phyloP scores from a whole-genome alignment of 1,140 invertebrate genomes.

The Bombus sibiricus region DNA sequence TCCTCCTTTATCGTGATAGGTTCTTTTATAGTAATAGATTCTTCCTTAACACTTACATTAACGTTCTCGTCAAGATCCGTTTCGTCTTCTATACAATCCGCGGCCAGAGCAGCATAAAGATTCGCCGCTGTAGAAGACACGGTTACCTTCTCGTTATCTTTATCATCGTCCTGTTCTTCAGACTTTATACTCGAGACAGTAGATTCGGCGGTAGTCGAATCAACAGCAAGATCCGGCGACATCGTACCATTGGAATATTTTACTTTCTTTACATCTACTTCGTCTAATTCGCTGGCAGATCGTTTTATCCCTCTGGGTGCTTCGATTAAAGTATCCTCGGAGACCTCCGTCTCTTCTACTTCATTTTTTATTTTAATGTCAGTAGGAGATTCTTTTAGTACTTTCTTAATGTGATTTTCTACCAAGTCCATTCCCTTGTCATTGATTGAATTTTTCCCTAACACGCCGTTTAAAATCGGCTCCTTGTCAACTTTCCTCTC shows the following conservation, averaged over 20 bases:
- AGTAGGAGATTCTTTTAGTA: constrained; percentile 78
- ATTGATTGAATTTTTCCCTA: constrained; percentile 85
- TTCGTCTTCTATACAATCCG: constrained; percentile 88
- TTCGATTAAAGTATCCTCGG: constrained; percentile 77
- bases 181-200: constrained; percentile 79
- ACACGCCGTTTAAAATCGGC: constrained; percentile 84
- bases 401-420: constrained; percentile 85
- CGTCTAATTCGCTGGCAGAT: constrained; percentile 75
- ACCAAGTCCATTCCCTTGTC: constrained; percentile 86
- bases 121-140: constrained; percentile 89
- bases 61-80: constrained; percentile 83
- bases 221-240: constrained; percentile 76
- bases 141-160: constrained; percentile 80
- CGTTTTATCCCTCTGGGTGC: constrained; percentile 80
- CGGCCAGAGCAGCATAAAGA: constrained; percentile 87
- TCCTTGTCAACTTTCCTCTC: constrained; percentile 86
- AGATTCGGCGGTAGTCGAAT: constrained; percentile 81
- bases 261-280: constrained; percentile 81
- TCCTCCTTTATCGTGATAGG: constrained; percentile 67
- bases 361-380: constrained; percentile 74
- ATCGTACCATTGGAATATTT: constrained; percentile 83
- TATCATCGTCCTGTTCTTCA: constrained; percentile 81
- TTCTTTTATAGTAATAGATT: constrained; percentile 37
- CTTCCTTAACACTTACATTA: constrained; percentile 65
- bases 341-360: constrained; percentile 71